A percentile compares a stretch with the other conserved stretches of the same genome.
Evolutionary conservation across 64 coral and sea anemone species (phyloP).

Genomic region (Pocillopora damicornis): DNA sequence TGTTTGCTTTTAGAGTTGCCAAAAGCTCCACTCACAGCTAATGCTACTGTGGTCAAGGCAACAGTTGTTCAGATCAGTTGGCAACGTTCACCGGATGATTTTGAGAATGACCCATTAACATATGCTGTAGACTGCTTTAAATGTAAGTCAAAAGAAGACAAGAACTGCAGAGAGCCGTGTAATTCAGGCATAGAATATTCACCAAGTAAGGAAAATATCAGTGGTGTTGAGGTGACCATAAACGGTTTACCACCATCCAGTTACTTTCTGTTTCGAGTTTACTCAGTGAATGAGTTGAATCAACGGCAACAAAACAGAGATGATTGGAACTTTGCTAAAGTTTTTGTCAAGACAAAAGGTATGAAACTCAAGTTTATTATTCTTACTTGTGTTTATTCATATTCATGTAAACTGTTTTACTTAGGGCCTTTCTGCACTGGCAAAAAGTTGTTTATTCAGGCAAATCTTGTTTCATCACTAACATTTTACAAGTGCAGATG

Average conservation of each 20-base stretch:
- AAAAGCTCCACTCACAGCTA: slow-evolving; percentile 19
- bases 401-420: too few relatives aligned
- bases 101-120: neutral
- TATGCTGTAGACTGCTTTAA: slow-evolving; percentile 46
- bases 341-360: slow-evolving; percentile 23
- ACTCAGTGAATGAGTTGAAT: slow-evolving; percentile 21
- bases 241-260: neutral
- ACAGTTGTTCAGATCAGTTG: slow-evolving; percentile 1
- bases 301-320: neutral
- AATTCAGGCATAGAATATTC: neutral
- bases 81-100: neutral
- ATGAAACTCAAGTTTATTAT: neutral
- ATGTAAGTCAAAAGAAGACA: neutral
- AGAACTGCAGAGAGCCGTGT: slow-evolving; percentile 12
- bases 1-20: slow-evolving; percentile 10
- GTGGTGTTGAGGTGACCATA: neutral
- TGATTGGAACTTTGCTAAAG: slow-evolving; percentile 26
- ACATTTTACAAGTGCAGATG: too few relatives aligned
- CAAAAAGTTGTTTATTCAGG: too few relatives aligned
- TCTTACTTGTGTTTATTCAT: neutral
- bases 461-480: too few relatives aligned
- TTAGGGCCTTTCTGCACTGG: too few relatives aligned
- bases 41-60: neutral
- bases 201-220: slow-evolving; percentile 12
- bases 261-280: slow-evolving; percentile 26